phyloP scores from a whole-genome alignment of 2,113 vertebrate species.

The Stomatorhinus ivindoensis region DNA sequence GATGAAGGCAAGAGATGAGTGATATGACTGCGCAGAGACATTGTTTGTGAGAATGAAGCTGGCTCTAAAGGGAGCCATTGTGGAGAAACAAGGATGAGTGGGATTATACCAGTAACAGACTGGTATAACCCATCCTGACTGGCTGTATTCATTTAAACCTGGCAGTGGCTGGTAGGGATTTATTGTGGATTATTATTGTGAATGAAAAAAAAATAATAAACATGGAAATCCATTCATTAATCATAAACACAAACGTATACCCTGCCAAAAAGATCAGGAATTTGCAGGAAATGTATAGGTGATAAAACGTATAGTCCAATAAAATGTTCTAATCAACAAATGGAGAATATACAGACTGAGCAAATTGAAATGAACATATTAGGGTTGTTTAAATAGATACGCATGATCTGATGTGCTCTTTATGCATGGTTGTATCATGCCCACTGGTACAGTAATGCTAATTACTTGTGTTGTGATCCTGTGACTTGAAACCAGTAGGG shows the following conservation, averaged over 20 bases:
- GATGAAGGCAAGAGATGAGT: constrained; percentile 27
- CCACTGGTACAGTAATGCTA: neutral
- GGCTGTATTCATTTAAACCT: neutral
- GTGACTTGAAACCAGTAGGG: neutral
- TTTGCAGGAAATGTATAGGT: neutral
- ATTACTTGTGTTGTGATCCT: neutral
- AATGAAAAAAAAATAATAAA: neutral
- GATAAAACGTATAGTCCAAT: neutral
- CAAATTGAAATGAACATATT: neutral
- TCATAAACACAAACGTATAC: neutral
- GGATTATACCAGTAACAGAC: neutral
- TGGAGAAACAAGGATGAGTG: neutral
- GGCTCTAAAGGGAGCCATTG: neutral
- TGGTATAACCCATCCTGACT: neutral
- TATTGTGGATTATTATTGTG: neutral
- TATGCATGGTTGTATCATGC: neutral
- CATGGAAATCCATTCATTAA: neutral
- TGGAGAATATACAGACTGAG: neutral
- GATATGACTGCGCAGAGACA: neutral
- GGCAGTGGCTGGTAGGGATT: neutral
- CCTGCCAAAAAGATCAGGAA: neutral
- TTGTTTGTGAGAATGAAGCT: neutral
- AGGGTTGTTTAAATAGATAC: neutral
- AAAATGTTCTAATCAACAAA: neutral
- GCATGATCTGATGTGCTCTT: neutral